Conservation (phyloP, 2,113 vertebrate genomes). For the Pica pica region DNA sequence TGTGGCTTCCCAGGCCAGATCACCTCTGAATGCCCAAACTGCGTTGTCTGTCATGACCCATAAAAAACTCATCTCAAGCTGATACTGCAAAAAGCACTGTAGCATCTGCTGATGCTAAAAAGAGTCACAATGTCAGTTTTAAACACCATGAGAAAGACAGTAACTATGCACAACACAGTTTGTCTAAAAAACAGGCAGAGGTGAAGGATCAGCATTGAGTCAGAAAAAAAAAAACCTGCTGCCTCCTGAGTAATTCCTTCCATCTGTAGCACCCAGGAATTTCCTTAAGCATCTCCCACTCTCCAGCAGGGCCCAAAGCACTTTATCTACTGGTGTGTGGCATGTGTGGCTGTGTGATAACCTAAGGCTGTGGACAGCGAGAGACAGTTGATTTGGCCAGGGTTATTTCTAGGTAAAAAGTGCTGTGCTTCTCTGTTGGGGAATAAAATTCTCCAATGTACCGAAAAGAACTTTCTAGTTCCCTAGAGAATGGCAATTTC, state of each 20-base stretch:
- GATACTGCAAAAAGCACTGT: not conserved
- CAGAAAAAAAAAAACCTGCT: not conserved
- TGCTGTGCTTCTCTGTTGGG: not conserved
- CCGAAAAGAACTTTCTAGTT: not conserved
- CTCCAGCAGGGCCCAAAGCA: not conserved
- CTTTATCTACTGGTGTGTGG: not conserved
- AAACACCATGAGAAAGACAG: not conserved
- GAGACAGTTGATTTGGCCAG: not conserved
- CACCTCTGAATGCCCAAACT: not conserved
- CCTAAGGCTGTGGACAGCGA: not conserved
- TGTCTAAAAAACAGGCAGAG: not conserved
- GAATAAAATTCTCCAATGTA: not conserved
- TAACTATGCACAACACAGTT: not conserved
- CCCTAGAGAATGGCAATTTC: not conserved
- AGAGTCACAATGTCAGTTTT: not conserved
- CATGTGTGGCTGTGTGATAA: not conserved
- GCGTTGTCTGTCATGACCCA: not conserved
- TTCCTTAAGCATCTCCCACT: not conserved
- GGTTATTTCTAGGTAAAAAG: not conserved
- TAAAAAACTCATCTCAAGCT: not conserved
- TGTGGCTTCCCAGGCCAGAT: not conserved
- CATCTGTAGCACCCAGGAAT: not conserved
- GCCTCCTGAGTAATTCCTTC: conserved; percentile 12
- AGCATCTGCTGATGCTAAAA: not conserved
- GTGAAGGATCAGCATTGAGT: not conserved